Base-by-base conservation (phyloP, 2,113 vertebrate genomes). In the Microcebus tavaratra region DNA sequence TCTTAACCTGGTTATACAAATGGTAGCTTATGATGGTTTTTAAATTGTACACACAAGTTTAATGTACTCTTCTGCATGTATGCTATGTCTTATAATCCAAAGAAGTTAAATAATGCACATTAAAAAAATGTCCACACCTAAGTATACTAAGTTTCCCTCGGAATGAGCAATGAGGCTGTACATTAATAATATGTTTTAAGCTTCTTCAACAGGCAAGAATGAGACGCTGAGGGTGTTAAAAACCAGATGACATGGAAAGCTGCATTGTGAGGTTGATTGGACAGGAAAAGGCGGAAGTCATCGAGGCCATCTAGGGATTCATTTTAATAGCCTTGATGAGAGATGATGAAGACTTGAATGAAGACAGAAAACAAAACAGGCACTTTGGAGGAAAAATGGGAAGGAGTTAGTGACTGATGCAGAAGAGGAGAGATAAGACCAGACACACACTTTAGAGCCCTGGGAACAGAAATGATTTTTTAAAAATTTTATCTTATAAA, bases 281-380 rank as follows among this genome's bases (percentile, higher is more conserved):
- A 65, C 23, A 29, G 39, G 36, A 96, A 85, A 63, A 97, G 55
- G 42, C 13, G 25, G 72, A 75, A 95, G 95, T 91, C 90, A 83
- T 63, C 1, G 14, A 81, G 95, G 87, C 72, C 42, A 59, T 36
- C 34, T 27, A 70, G 78, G 90, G 73, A 65, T 70, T 88, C 50
- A 84, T 79, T 91, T 95, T 91, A 68, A 55, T 80, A 88, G 65
- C 36, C 39, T 81, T 88, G 65, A 42, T 82, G 67, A 81, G 76
- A 97, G 70, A 95, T 63, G 82, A 50, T 20, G 87, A 93, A 81
- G 79, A 25, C 88, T 91, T 42, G 48, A 80, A 86, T 18, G 79
- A 84, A 72, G 76, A 85, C 34, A 82, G 85, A 85, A 68, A 96
- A 83, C 36, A 25, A 73, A 93, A 81, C 76, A 88, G 73, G 67